Base-by-base conservation (phyloP, 2,113 vertebrate genomes). In the Ivindomyrus marchei region DNA sequence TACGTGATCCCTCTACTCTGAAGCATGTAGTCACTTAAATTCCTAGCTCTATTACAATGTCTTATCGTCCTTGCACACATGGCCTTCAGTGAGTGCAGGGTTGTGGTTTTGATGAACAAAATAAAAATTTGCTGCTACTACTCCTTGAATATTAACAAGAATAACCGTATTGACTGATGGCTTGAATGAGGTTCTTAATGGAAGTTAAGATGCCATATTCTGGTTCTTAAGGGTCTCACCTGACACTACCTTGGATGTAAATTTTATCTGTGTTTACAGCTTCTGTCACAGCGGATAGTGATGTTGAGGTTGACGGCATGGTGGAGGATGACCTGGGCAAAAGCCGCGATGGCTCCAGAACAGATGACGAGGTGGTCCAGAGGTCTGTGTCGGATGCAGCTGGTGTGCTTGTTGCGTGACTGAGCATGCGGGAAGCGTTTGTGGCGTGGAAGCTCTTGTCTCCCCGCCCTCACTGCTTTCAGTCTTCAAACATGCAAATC, bases 271-370 rank as follows among this genome's bases (percentile, higher is more conserved):
- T 89, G 2, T 91, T 84, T 83, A 95, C 95, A 93, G 93, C 94
- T 0, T 95, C 94, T 0, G 95, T 95, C 84, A 92, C 92, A 95
- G 97, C 89, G 27, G 94, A 90, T 39, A 96, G 96, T 91, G 96
- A 96, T 9, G 90, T 97, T 31, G 97, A 97, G 13, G 93, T 97
- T 11, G 98, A 98, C 4, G 98, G 94, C 1, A 96, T 96, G 0
- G 96, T 98, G 0, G 98, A 98, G 89, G 97, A 98, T 6, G 97
- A 99, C 87, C 88, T 99, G 84, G 98, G 98, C 6, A 99, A 99
- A 95, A 99, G 98, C 93, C 94, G 98, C 90, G 98, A 99, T 93
- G 98, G 96, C 17, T 99, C 98, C 83, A 96, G 96, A 91, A 99
- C 98, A 0, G 98, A 99, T 31, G 98, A 99, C 56, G 98, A 99